Evolutionary conservation across 2,888 invertebrate species (phyloP).

Genomic region (Tholera decimalis): DNA sequence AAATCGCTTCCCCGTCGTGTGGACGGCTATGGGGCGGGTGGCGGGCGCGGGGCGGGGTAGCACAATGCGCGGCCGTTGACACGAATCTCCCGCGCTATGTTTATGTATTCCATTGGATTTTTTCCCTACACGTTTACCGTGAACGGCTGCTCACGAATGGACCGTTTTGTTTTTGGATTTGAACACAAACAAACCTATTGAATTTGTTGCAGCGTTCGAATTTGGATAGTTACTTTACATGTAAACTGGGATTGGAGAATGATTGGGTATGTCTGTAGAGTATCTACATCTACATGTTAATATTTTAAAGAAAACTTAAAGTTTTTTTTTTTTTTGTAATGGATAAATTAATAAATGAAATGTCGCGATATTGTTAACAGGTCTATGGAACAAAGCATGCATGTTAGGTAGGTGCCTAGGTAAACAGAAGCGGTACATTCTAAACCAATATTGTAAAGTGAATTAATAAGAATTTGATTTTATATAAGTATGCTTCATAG

Average conservation of each 20-base stretch:
- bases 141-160: conserved; percentile 81
- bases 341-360: too few relatives aligned
- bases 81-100: conserved; percentile 87
- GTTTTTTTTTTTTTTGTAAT: too few relatives aligned
- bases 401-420: neutral
- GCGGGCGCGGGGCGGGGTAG: conserved; percentile 69
- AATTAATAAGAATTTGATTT: too few relatives aligned
- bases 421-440: neutral
- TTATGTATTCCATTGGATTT: conserved; percentile 86
- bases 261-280: neutral
- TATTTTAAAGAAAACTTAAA: too few relatives aligned
- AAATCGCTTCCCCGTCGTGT: conserved; percentile 82
- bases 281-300: too few relatives aligned
- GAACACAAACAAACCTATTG: conserved; percentile 69
- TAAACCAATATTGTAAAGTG: too few relatives aligned
- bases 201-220: conserved; percentile 42
- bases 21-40: conserved; percentile 69
- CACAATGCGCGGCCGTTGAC: conserved; percentile 88
- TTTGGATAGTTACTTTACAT: conserved; percentile 22
- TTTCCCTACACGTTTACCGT: conserved; percentile 83
- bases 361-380: too few relatives aligned
- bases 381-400: too few relatives aligned
- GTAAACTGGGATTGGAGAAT: conserved; percentile 1
- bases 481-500: too few relatives aligned
- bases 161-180: conserved; percentile 80